These are phyloP conservation scores for Mirza zaza DNA, from an alignment of 2,113 vertebrate species.

Conservation along the genomic window DNA sequence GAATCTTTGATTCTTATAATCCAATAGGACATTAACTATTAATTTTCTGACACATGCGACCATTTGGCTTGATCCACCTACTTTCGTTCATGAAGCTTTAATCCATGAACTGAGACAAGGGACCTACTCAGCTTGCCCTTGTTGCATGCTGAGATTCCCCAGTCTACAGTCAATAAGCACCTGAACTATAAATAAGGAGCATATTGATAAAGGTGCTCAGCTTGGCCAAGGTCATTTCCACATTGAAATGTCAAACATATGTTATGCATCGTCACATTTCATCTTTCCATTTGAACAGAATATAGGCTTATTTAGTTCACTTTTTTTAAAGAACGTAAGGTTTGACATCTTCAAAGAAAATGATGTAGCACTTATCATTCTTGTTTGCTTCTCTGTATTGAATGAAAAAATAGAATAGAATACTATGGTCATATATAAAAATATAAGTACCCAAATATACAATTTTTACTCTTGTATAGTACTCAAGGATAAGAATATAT, in stretches of 20 bases:
- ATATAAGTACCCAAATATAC: neutral
- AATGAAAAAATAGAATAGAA: neutral
- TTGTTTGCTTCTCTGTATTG: neutral
- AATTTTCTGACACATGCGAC: neutral
- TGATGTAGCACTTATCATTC: neutral
- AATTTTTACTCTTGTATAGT: neutral
- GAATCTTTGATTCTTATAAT: conserved; percentile 24
- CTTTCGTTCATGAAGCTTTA: neutral
- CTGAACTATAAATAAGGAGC: neutral
- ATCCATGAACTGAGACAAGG: neutral
- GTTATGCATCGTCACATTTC: neutral
- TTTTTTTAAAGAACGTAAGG: neutral
- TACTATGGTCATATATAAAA: neutral
- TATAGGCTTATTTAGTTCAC: neutral
- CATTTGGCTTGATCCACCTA: neutral
- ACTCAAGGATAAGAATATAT: neutral
- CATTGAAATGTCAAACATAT: neutral
- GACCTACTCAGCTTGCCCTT: neutral
- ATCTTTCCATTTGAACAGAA: neutral
- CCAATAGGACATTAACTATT: conserved; percentile 11
- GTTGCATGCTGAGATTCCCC: neutral
- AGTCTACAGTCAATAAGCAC: neutral
- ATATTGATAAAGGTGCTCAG: neutral
- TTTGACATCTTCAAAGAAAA: conserved; percentile 7
- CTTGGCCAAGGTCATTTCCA: neutral